Base-by-base conservation (phyloP, 2,113 vertebrate genomes). In the Muntiacus reevesi region DNA sequence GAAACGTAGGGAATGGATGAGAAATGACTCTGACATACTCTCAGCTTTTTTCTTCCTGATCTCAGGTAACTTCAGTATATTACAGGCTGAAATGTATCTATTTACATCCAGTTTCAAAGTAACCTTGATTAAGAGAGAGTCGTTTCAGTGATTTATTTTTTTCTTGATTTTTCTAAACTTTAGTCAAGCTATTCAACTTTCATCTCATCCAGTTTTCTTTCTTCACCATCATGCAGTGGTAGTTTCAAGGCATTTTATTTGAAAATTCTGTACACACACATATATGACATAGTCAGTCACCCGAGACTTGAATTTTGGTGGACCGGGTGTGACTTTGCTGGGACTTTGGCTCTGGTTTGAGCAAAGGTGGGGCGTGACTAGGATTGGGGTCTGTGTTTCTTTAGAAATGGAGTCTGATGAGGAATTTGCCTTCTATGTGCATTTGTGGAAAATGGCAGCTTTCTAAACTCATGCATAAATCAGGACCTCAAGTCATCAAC, bases 341-440 rank as follows among this genome's bases (percentile, higher is more conserved):
- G 71, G 40, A 84, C 71, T 40, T 67, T 17, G 81, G 45, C 85
- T 91, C 19, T 28, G 67, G 27, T n/a, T 7, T n/a, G 30, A 83
- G 36, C 74, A 11, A 43, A 87, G 87, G 30, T 30, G 83, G 59
- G 95, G 81, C 13, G 6, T 88, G 91, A n/a, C 47, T 94, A 30
- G 82, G 60, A 27, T 23, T 52, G 33, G 55, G 28, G 45, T 90
- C 76, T 55, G 33, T 33, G 2, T 6, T 36, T 89, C 12, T 62
- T 55, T 47, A 16, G 10, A 6, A 25, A n/a, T 71, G 85, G 83
- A 92, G 84, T 78, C 87, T 94, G 83, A 76, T 81, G 89, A 87
- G 76, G 23, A 92, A 87, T 94, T 95, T 89, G 64, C 94, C 82
- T 96, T 89, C 88, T 85, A 94, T 87, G 67, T 97, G 50, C 14